Evolutionary conservation across 2,113 vertebrate species (phyloP).

Genomic region (Stercorarius parasiticus): DNA sequence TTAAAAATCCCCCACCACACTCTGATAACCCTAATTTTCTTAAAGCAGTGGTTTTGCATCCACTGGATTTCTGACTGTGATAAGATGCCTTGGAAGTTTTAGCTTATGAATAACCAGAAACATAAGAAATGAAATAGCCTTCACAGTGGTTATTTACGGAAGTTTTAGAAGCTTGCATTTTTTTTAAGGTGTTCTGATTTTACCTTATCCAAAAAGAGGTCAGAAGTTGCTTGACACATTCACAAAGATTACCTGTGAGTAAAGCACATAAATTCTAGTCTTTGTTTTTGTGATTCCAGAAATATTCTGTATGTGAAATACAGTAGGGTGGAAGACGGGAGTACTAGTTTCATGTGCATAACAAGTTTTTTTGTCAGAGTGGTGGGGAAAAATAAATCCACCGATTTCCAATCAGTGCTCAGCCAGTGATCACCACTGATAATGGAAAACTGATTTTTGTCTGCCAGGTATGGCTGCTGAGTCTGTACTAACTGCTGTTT

Average conservation of each 20-base stretch:
- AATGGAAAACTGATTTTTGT: not conserved
- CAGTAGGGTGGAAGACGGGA: not conserved
- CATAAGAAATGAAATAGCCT: not conserved
- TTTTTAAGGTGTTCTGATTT: not conserved
- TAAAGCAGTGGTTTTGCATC: not conserved
- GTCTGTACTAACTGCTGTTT: not conserved
- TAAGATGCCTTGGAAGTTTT: not conserved
- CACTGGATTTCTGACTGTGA: not conserved
- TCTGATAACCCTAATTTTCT: not conserved
- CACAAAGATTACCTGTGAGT: not conserved
- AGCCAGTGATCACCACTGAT: not conserved
- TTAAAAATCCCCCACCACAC: not conserved
- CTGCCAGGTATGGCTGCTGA: not conserved
- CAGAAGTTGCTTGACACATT: not conserved
- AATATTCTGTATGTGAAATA: not conserved
- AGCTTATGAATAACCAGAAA: not conserved
- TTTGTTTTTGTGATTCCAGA: not conserved
- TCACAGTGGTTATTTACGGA: not conserved
- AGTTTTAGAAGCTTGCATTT: not conserved
- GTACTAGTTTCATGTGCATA: not conserved
- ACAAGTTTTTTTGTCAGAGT: not conserved
- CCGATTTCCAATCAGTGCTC: not conserved
- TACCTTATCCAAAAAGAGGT: not conserved
- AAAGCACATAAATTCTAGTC: not conserved
- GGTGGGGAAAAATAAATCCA: not conserved